phyloP scores from a whole-genome alignment of 2,113 vertebrate genomes.

The Geococcyx californianus region DNA sequence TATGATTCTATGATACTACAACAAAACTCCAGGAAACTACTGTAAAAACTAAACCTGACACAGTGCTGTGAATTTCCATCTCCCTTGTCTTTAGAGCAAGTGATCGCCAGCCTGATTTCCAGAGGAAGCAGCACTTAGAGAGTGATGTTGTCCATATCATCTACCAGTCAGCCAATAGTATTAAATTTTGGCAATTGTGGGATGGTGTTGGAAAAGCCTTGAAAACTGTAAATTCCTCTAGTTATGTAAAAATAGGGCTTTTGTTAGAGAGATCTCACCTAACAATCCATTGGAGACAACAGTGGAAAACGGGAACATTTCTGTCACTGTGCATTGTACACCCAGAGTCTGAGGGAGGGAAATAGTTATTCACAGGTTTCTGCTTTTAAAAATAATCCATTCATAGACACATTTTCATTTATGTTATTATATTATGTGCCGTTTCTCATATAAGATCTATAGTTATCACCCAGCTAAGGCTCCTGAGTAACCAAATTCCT shows the following conservation, averaged over 20 bases:
- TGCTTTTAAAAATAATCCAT: neutral
- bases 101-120: neutral
- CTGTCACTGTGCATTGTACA: neutral
- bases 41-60: neutral
- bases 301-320: neutral
- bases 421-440: neutral
- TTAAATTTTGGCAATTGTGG: neutral
- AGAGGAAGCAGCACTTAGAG: neutral
- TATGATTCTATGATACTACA: no score
- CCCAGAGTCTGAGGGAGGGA: neutral
- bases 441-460: conserved; percentile 35
- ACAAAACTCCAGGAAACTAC: neutral
- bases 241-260: neutral
- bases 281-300: neutral
- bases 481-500: conserved; percentile 73
- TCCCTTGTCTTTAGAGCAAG: neutral
- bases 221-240: neutral
- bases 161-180: no score
- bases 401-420: neutral
- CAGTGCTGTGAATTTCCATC: neutral
- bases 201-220: neutral
- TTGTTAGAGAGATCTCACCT: neutral
- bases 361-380: neutral
- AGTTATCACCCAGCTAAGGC: conserved; percentile 71
- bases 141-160: neutral